These are phyloP conservation scores for Cyphomyrus plagiostoma DNA, from an alignment of 2,113 vertebrate species.

Conservation along the genomic window DNA sequence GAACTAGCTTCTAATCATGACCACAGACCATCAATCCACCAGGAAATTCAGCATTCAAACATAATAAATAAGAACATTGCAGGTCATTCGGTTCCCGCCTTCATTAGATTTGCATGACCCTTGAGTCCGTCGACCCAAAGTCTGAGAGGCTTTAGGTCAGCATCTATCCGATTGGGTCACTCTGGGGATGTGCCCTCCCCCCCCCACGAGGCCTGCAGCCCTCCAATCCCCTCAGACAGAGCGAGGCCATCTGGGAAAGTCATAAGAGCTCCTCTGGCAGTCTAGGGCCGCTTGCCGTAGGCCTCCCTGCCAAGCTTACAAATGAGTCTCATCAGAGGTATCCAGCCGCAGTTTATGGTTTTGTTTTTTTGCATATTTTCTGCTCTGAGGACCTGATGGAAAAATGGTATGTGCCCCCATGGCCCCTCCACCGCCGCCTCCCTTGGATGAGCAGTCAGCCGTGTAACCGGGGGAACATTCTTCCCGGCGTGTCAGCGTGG, in stretches of 20 bases:
- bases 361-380: constrained; percentile 27
- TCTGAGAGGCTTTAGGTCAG: background rate
- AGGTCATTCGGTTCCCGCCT: background rate
- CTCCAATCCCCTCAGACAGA: background rate
- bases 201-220: background rate
- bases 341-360: constrained; percentile 22
- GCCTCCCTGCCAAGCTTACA: constrained; percentile 30
- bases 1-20: background rate
- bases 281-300: constrained; percentile 19
- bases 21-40: background rate
- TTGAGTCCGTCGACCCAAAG: background rate
- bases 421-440: background rate
- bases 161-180: background rate
- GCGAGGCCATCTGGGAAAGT: constrained; percentile 35
- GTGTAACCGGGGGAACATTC: background rate
- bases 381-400: constrained; percentile 25
- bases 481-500: background rate
- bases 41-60: background rate
- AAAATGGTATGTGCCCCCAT: background rate
- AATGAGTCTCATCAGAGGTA: constrained; percentile 29
- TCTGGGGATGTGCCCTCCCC: background rate
- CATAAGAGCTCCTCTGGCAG: constrained; percentile 22
- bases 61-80: background rate
- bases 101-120: background rate
- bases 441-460: background rate